Base-by-base conservation (phyloP, 2,797 vertebrate genomes). In the Syndactyla subalaris region DNA sequence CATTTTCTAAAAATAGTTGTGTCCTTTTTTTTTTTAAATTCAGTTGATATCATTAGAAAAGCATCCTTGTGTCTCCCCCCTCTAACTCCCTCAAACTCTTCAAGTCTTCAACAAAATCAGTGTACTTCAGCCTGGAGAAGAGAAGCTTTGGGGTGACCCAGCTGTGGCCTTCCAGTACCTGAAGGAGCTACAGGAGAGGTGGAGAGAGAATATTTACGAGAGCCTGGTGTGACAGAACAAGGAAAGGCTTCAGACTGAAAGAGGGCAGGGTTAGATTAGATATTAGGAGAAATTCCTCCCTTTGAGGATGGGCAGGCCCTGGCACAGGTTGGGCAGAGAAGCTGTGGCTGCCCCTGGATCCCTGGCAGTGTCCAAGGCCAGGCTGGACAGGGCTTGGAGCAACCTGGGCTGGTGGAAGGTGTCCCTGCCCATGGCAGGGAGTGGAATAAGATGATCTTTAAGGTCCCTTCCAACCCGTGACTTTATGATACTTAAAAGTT, bases 301-400 rank as follows among this genome's bases (percentile, higher is more conserved):
- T 57, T 5, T 24, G 71, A 63, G 32, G 6, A 23, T 51, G 57
- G 18, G 32, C 13, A 55, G 71, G 43, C 48, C 41, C 41, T 68
- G 48, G 46, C 52, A 66, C 14, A 29, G 70, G 9, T 0, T 81
- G 30, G 22, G 15, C 55, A 62, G 55, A 55, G 55, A 62, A 89
- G 32, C 48, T 82, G 55, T 43, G 30, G 32, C 14, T 67, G 30
- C 22, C 18, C 26, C 41, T 43, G 41, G 41, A 68, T n/a, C 19
- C 48, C 48, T 62, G 34, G 21, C 1, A 82, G 36, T 48, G 41
- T 36, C 10, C 48, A 36, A 68, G 32, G 36, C 22, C 34, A 43
- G 77, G 27, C 0, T 32, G 48, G 32, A 68, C 0, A 0, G 48
- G 30, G 26, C 32, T 75, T 41, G 34, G 48, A 62, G 43, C 22